Conservation (phyloP, 2,888 invertebrate genomes). For the Brenthis daphne region DNA sequence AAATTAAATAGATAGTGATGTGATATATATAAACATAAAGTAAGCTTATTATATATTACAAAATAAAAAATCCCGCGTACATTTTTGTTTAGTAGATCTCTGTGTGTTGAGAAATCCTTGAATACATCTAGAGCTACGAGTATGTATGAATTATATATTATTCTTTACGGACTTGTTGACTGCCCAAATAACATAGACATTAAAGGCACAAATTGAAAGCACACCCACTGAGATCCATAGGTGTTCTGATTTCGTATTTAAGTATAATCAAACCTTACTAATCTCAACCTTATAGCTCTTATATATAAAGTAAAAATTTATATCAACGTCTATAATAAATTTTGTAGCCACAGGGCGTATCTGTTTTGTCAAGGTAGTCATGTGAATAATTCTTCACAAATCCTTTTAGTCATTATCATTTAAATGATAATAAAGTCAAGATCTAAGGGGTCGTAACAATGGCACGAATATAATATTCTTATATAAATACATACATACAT, state of each 20-base stretch:
- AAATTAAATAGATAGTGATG: no score
- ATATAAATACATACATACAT: conserved; percentile 32
- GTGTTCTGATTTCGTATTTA: conserved; percentile 64
- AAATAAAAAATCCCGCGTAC: neutral
- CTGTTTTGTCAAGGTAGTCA: conserved; percentile 74
- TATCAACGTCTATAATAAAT: conserved; percentile 39
- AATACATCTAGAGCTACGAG: conserved; percentile 5
- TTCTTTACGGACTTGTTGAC: conserved; percentile 42
- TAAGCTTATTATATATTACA: no score
- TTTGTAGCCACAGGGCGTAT: conserved; percentile 79
- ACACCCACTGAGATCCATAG: conserved; percentile 75
- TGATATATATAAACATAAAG: no score
- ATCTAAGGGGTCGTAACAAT: conserved; percentile 63
- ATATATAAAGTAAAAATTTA: conserved; percentile 37
- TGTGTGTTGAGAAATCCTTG: conserved; percentile 12
- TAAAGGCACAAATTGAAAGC: conserved; percentile 61
- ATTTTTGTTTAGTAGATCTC: conserved; percentile 1
- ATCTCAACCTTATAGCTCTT: conserved; percentile 41
- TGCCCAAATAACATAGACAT: conserved; percentile 62
- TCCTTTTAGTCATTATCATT: conserved; percentile 80
- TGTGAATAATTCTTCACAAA: conserved; percentile 76
- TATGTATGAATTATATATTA: conserved; percentile 15
- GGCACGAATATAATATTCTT: conserved; percentile 41
- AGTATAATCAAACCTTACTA: conserved; percentile 38
- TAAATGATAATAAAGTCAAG: conserved; percentile 76